Conservation (phyloP, 2,797 vertebrate genomes). For the Prionace glauca region DNA sequence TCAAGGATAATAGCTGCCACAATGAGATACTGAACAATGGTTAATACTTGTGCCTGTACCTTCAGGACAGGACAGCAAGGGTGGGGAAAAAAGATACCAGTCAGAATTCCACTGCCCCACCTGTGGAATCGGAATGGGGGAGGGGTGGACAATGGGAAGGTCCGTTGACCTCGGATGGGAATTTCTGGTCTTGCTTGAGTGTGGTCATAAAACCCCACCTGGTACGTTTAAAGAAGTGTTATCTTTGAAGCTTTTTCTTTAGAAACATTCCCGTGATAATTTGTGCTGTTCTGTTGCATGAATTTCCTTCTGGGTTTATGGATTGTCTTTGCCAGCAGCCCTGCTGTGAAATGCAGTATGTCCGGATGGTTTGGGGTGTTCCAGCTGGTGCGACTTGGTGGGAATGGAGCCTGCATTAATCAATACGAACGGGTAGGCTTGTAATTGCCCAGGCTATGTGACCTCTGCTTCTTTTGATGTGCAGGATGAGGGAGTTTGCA, state of each 20-base stretch:
- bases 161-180: not conserved
- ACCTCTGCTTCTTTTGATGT: not conserved
- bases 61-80: not conserved
- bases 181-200: no score
- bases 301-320: not conserved
- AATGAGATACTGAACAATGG: not conserved
- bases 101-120: no score
- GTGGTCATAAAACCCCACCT: no score
- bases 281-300: no score
- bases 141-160: not conserved
- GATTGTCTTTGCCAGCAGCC: not conserved
- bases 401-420: not conserved
- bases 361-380: not conserved
- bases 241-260: not conserved
- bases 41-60: not conserved
- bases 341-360: not conserved
- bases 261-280: not conserved
- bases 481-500: conserved; percentile 22
- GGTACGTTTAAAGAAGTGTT: not conserved
- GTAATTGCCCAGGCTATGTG: not conserved
- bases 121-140: no score
- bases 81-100: no score
- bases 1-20: not conserved
- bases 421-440: not conserved
- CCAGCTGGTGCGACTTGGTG: not conserved